These are phyloP conservation scores for Lutjanus campechanus DNA, from an alignment of 2,797 vertebrate genomes.

Conservation along the genomic window DNA sequence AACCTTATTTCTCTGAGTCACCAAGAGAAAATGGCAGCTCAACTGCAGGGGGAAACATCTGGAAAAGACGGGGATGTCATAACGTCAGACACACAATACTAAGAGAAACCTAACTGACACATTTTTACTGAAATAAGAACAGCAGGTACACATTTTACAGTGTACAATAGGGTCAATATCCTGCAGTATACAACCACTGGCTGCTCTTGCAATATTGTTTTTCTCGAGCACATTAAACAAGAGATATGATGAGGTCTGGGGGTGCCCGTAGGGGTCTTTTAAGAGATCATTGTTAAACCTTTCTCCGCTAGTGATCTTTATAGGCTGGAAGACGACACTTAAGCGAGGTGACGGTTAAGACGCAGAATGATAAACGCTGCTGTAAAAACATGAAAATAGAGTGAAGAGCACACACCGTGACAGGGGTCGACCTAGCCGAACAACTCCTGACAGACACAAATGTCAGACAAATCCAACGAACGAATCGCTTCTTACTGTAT, in stretches of 20 bases:
- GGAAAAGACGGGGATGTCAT: no score
- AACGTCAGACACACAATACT: no score
- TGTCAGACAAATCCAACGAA: neutral
- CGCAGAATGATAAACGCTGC: neutral
- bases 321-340: no score
- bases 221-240: neutral
- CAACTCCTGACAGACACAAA: neutral
- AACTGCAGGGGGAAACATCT: no score
- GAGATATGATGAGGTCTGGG: neutral
- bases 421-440: neutral
- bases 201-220: neutral
- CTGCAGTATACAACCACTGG: neutral
- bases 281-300: no score
- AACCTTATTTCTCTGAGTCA: no score
- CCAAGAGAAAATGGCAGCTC: no score
- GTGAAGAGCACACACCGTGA: neutral
- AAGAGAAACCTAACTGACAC: no score
- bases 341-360: neutral
- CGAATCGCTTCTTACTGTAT: neutral
- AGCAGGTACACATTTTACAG: no score
- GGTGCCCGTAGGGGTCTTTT: no score
- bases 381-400: neutral
- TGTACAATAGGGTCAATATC: neutral
- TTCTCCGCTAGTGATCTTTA: conserved; percentile 6
- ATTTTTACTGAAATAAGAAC: no score